These are phyloP conservation scores for Papilio aristodemus DNA, from an alignment of 1,140 invertebrate genomes.

Conservation along the genomic window DNA sequence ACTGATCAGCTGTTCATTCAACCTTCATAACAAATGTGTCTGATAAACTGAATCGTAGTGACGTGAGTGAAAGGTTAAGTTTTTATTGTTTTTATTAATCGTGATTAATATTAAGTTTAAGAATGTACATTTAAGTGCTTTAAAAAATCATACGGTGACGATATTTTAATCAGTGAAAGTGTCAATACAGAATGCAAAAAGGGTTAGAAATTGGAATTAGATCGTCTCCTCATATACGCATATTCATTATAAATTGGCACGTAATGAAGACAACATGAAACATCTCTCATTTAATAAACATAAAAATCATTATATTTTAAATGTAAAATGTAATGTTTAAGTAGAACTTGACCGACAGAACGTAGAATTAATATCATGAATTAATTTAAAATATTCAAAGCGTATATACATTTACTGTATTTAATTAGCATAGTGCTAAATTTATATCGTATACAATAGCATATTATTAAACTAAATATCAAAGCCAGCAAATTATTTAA, in stretches of 20 bases:
- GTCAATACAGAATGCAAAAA: slow-evolving; percentile 9
- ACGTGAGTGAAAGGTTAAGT: slow-evolving; percentile 44
- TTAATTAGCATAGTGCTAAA: too few relatives aligned
- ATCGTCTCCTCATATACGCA: slow-evolving; percentile 9
- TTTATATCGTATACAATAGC: too few relatives aligned
- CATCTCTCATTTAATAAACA: not conserved
- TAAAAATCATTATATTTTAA: not conserved
- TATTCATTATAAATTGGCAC: not conserved
- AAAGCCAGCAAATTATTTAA: too few relatives aligned
- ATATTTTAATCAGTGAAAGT: slow-evolving; percentile 16
- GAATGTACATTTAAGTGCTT: not conserved
- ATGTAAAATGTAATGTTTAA: too few relatives aligned
- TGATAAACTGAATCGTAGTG: slow-evolving; percentile 29
- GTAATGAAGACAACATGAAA: not conserved
- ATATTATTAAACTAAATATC: too few relatives aligned
- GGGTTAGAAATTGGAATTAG: slow-evolving; percentile 7
- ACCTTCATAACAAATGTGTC: slow-evolving; percentile 38
- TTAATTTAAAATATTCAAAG: not conserved
- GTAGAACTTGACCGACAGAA: not conserved
- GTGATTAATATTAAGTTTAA: not conserved
- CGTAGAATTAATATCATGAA: not conserved
- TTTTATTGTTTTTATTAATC: slow-evolving; percentile 30
- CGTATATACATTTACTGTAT: not conserved
- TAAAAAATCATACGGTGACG: not conserved
- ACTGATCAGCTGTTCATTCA: slow-evolving; percentile 55